Evolutionary conservation across 1,140 invertebrate genomes (phyloP).

Genomic region (Polypedilum pembai): DNA sequence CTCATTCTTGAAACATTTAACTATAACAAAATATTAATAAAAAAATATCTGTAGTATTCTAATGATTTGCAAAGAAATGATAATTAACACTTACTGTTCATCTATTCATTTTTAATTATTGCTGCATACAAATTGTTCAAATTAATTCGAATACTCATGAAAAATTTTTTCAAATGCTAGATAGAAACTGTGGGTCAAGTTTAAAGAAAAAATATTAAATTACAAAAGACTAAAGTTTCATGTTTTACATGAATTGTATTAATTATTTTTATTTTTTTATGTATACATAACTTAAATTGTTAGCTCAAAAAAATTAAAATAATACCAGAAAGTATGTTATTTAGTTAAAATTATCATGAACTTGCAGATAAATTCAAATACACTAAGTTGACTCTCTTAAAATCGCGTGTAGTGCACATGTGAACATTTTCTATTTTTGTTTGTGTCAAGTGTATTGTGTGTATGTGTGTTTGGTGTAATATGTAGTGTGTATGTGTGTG

Average conservation of each 20-base stretch:
- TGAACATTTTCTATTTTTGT: neutral
- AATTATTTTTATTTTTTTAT: neutral
- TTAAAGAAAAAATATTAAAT: neutral
- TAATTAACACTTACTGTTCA: no score
- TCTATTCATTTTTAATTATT: no score
- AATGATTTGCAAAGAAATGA: no score
- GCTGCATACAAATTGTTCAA: no score
- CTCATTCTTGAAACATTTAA: no score
- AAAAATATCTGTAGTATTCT: no score
- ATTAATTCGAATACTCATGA: no score
- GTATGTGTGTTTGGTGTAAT: neutral
- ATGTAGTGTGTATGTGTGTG: neutral
- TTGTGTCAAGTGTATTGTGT: slow-evolving; percentile 1
- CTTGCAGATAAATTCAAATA: neutral
- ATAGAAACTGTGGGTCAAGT: neutral
- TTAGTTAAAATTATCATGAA: neutral
- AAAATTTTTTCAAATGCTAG: neutral
- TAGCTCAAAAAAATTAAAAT: neutral
- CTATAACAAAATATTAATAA: no score
- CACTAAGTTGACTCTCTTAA: neutral
- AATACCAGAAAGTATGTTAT: neutral
- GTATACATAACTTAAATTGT: slow-evolving; percentile 14
- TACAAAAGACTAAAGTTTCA: neutral
- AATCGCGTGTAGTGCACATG: neutral
- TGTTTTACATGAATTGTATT: slow-evolving; percentile 15